Conservation (phyloP, 2,797 vertebrate species). For the Melanogrammus aeglefinus region DNA sequence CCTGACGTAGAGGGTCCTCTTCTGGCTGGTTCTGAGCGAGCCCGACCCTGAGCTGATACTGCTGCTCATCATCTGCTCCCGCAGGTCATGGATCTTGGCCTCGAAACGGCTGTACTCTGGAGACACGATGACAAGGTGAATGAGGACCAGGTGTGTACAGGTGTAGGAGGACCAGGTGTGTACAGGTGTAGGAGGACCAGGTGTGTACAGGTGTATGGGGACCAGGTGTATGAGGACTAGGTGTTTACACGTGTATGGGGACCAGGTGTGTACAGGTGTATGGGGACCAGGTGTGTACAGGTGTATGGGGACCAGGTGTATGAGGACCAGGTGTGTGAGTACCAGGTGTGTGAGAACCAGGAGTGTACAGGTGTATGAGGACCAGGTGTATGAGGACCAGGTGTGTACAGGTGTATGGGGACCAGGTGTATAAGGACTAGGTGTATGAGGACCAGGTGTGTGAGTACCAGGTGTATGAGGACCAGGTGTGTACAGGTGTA, state of each 20-base stretch:
- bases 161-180: neutral
- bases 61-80: conserved; percentile 99
- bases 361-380: too few relatives aligned
- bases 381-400: too few relatives aligned
- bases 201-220: neutral
- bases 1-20: conserved; percentile 96
- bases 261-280: too few relatives aligned
- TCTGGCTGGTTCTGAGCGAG: conserved; percentile 92
- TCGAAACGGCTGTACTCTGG: conserved; percentile 96
- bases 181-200: neutral
- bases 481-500: neutral
- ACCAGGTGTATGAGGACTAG: too few relatives aligned
- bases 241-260: too few relatives aligned
- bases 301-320: too few relatives aligned
- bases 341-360: too few relatives aligned
- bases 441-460: too few relatives aligned
- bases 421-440: too few relatives aligned
- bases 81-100: conserved; percentile 95
- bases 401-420: too few relatives aligned
- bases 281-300: neutral
- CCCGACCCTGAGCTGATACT: conserved; percentile 96
- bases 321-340: too few relatives aligned
- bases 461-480: too few relatives aligned
- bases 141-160: neutral
- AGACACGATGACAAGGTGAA: neutral